Percentiles rank a stretch among this genome's conserved stretches.
phyloP scores from a whole-genome alignment of 2,797 vertebrate genomes.

The Chaetophractus vellerosus region DNA sequence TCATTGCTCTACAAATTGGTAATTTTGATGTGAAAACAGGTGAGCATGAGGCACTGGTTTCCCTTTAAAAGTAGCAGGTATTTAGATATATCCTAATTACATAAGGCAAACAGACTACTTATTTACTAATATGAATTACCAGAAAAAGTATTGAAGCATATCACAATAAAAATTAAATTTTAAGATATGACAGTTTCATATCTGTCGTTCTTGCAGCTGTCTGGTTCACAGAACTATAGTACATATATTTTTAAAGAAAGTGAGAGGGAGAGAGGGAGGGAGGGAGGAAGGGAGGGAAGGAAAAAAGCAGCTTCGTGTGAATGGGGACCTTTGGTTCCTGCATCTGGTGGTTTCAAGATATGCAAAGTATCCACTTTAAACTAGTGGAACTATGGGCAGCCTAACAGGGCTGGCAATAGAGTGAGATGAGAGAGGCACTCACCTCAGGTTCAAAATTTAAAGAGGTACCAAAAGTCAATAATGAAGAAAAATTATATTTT shows the following conservation, averaged over 20 bases:
- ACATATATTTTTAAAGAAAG: conserved; percentile 13
- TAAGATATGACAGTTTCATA: neutral
- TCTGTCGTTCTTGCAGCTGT: neutral
- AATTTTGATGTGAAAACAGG: neutral
- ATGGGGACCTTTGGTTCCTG: neutral
- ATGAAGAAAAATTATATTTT: conserved; percentile 4
- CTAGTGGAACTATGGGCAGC: neutral
- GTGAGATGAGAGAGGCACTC: neutral
- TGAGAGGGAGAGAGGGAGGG: neutral
- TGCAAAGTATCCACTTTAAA: neutral
- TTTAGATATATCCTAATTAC: neutral
- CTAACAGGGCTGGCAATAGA: neutral
- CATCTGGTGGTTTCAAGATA: neutral
- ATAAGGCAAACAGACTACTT: neutral
- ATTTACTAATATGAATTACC: neutral
- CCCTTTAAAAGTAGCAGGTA: neutral
- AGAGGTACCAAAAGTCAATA: neutral
- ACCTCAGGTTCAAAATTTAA: neutral
- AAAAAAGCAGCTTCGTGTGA: neutral
- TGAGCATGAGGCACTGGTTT: neutral
- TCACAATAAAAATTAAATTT: neutral
- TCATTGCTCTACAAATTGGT: neutral
- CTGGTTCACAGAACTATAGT: neutral
- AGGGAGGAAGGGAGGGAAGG: neutral
- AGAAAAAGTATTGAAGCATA: neutral